A percentile compares a stretch with the other conserved stretches of the same genome.
These are phyloP conservation scores for Poecile montanus DNA, from an alignment of 2,797 vertebrate species.

Conservation along the genomic window DNA sequence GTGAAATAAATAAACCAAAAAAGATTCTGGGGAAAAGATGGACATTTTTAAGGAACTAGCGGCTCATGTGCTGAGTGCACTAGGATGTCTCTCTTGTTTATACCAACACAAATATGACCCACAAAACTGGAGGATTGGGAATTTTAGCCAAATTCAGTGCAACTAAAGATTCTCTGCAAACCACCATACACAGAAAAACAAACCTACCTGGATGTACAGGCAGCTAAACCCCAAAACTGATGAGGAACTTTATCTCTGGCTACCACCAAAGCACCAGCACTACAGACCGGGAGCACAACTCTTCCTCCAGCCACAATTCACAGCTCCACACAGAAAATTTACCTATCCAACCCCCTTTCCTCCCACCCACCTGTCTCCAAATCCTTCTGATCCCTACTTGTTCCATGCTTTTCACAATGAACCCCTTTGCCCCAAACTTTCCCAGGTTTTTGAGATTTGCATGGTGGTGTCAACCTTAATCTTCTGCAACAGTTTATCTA, in stretches of 20 bases:
- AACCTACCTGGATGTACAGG: accelerated
- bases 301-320: background rate
- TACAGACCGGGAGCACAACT: accelerated
- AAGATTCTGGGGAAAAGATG: background rate
- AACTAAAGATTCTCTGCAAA: background rate
- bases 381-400: accelerated
- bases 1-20: background rate
- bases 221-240: accelerated
- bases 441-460: background rate
- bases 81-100: background rate
- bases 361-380: background rate
- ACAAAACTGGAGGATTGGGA: background rate
- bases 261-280: background rate
- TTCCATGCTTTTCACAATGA: background rate
- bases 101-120: background rate
- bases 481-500: background rate
- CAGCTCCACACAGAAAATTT: background rate
- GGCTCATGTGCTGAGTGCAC: accelerated
- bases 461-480: background rate
- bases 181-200: accelerated
- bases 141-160: background rate
- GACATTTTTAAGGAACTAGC: background rate
- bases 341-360: background rate
- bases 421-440: accelerated
- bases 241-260: accelerated